Evolutionary conservation across 2,113 vertebrate species (phyloP).

Genomic region (Hippocampus guttulatus): DNA sequence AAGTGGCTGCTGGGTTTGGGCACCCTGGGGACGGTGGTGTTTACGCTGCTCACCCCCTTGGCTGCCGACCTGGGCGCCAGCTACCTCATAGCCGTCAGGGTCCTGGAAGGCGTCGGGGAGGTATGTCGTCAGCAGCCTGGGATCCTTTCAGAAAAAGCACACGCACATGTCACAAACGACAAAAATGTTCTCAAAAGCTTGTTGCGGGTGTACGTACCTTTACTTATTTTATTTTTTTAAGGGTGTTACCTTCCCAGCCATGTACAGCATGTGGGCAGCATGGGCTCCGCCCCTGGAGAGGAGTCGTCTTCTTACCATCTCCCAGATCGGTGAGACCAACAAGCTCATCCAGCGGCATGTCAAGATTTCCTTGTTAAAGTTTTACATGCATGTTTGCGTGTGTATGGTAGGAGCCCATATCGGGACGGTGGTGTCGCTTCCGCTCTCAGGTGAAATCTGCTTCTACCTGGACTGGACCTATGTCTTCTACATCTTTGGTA

Average conservation of each 20-base stretch:
- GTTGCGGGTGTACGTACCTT: neutral
- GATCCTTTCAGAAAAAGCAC: neutral
- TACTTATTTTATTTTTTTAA: slow-evolving; percentile 33
- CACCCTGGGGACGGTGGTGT: slow-evolving; percentile 80
- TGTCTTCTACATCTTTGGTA: slow-evolving; percentile 97
- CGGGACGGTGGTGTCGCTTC: slow-evolving; percentile 90
- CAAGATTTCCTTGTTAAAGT: neutral
- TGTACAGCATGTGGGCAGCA: slow-evolving; percentile 95
- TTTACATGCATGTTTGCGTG: neutral
- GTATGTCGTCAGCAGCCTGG: slow-evolving; percentile 55
- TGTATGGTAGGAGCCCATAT: slow-evolving; percentile 82
- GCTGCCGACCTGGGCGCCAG: slow-evolving; percentile 84
- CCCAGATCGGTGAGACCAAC: slow-evolving; percentile 83
- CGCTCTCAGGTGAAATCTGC: slow-evolving; percentile 90
- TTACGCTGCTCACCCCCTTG: slow-evolving; percentile 88
- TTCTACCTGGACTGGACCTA: slow-evolving; percentile 93
- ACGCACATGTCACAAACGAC: neutral
- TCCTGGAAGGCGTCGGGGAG: slow-evolving; percentile 91
- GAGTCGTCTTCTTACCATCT: slow-evolving; percentile 90
- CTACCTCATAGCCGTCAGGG: slow-evolving; percentile 84
- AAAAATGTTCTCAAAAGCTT: no score
- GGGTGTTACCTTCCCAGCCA: slow-evolving; percentile 95
- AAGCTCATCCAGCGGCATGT: neutral
- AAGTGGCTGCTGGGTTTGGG: slow-evolving; percentile 88
- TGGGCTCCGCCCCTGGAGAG: slow-evolving; percentile 97